Evolutionary conservation across 1,140 invertebrate genomes (phyloP), one percentile per base, ranked within the genome.

Genomic region (Fopius arisanus): DNA sequence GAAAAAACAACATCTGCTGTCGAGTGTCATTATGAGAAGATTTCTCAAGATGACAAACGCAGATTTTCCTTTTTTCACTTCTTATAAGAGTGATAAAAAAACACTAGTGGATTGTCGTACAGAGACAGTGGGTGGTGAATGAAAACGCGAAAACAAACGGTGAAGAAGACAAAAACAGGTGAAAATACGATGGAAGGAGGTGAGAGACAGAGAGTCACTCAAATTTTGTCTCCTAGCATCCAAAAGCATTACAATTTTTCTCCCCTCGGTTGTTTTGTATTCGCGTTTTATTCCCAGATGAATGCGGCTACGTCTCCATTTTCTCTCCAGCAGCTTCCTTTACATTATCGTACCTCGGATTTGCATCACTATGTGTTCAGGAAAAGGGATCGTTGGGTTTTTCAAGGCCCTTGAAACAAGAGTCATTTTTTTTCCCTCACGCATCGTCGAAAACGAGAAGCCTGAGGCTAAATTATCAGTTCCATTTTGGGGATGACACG

Each of bases 161-260:
- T 43, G 65, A 72, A 71, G 59, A 69, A 72, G 68, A 73, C n/a
- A 16, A 69, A 73, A 37, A 48, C 37, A 16, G 37, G 62, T 63
- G 54, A 72, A 76, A 65, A 73, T 66, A 74, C 28, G 63, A 70
- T 66, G 67, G 48, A 69, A 74, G 72, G 33, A 63, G 72, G 43
- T 51, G 70, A 73, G 19, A 71, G 75, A 82, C 81, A 82, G 80
- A 80, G 79, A 80, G 77, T 82, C 81, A 82, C 81, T 82, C 78
- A 80, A 82, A 82, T 82, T 81, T 82, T 26, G 79, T 77, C 77
- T 77, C 72, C 51, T 51, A 79, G 76, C 72, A 77, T 77, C 78
- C 76, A 77, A 76, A 48, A 74, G 75, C 68, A 63, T 59, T 67
- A 48, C 31, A 65, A 65, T 70, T 40, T 63, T 43, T 31, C 41